phyloP scores from a whole-genome alignment of 2,113 vertebrate species.

The Salvelinus sp. region DNA sequence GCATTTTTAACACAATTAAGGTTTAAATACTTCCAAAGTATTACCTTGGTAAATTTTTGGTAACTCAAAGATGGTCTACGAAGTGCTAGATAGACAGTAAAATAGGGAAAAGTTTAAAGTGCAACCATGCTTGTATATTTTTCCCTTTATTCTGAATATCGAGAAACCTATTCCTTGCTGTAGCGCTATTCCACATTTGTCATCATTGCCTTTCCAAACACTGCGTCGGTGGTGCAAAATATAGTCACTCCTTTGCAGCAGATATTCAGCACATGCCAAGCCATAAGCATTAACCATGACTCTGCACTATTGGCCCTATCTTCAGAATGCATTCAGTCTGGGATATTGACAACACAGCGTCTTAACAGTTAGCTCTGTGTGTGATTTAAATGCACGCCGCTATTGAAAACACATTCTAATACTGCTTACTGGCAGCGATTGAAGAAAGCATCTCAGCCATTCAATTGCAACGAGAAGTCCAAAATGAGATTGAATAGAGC shows the following conservation, averaged over 20 bases:
- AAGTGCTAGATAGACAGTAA: too few species aligned
- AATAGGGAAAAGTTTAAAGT: too few species aligned
- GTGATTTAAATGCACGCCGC: slow-evolving; percentile 41
- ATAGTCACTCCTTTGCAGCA: too few species aligned
- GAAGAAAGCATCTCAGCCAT: not conserved
- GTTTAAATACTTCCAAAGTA: too few species aligned
- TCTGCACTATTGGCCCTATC: slow-evolving; percentile 31
- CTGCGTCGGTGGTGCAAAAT: slow-evolving; percentile 7
- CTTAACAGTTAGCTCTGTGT: slow-evolving; percentile 34
- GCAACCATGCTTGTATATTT: too few species aligned
- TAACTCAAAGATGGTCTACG: too few species aligned
- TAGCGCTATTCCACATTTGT: not conserved
- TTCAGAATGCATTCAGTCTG: slow-evolving; percentile 36
- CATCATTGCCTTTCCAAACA: slow-evolving; percentile 42
- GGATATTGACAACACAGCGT: slow-evolving; percentile 39
- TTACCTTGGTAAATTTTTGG: too few species aligned
- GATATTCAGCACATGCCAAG: too few species aligned
- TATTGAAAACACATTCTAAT: slow-evolving; percentile 44
- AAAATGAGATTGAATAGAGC: slow-evolving; percentile 3
- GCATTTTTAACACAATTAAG: too few species aligned
- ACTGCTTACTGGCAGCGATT: slow-evolving; percentile 29
- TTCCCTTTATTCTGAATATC: too few species aligned
- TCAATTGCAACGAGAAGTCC: not conserved
- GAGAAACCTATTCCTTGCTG: too few species aligned
- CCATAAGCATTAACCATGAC: too few species aligned